Conservation (phyloP, 2,888 invertebrate genomes). For the Rhagium mordax region DNA sequence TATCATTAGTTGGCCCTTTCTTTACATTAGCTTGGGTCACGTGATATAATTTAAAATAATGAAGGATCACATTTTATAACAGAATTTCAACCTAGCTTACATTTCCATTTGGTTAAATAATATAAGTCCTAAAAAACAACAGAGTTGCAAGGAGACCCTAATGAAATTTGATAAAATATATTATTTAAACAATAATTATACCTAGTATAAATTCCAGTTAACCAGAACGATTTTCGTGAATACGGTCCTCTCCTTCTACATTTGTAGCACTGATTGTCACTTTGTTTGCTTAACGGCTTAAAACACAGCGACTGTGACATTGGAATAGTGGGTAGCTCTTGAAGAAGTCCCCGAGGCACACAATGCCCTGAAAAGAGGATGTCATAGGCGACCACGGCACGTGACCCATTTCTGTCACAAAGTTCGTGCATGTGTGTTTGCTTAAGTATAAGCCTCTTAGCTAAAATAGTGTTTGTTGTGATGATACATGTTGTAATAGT, state of each 20-base stretch:
- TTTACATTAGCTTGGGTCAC: too few species aligned
- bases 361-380: slow-evolving; percentile 6
- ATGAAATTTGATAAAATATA: too few species aligned
- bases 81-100: too few species aligned
- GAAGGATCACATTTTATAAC: too few species aligned
- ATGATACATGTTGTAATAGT: slow-evolving; percentile 21
- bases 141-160: too few species aligned
- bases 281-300: slow-evolving; percentile 54
- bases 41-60: too few species aligned
- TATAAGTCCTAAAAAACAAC: too few species aligned
- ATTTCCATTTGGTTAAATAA: too few species aligned
- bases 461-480: slow-evolving; percentile 27
- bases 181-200: too few species aligned
- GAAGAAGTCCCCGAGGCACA: slow-evolving; percentile 37
- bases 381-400: slow-evolving; percentile 39
- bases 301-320: slow-evolving; percentile 48
- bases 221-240: not conserved
- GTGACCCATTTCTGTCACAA: slow-evolving; percentile 37
- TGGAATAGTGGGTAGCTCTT: slow-evolving; percentile 45
- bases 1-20: too few species aligned
- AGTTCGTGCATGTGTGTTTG: slow-evolving; percentile 45
- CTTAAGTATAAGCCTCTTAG: slow-evolving; percentile 53
- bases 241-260: not conserved
- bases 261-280: not conserved
- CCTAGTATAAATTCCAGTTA: not conserved